phyloP scores from a whole-genome alignment of 2,113 vertebrate species.

The Garra rufa region DNA sequence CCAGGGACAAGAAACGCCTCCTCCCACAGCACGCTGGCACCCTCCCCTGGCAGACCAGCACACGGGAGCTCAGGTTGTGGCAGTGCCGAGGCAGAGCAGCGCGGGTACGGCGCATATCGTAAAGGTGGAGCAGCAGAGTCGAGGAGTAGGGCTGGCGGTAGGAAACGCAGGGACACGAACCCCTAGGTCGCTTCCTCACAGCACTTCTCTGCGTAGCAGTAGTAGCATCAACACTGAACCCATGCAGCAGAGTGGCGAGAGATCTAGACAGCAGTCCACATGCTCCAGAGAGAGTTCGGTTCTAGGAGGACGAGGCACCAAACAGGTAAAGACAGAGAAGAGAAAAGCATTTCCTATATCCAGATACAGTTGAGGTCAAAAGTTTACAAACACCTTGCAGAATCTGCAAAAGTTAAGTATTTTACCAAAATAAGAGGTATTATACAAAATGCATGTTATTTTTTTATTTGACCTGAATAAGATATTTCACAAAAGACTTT shows the following conservation, averaged over 20 bases:
- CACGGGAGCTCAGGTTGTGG: slow-evolving; percentile 71
- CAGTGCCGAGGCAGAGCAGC: slow-evolving; percentile 84
- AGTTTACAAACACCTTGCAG: no score
- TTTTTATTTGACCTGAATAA: no score
- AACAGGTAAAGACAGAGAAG: slow-evolving; percentile 62
- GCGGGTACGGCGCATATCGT: slow-evolving; percentile 86
- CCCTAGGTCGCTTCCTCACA: slow-evolving; percentile 77
- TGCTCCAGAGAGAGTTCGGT: slow-evolving; percentile 83
- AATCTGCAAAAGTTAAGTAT: no score
- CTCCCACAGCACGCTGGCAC: slow-evolving; percentile 42
- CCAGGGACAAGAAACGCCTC: slow-evolving; percentile 77
- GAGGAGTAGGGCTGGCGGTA: slow-evolving; percentile 43
- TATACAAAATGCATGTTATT: no score
- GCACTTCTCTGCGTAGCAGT: slow-evolving; percentile 83
- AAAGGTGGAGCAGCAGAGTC: slow-evolving; percentile 83
- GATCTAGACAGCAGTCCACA: slow-evolving; percentile 80
- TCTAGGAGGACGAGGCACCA: slow-evolving; percentile 77
- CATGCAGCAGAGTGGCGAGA: slow-evolving; percentile 67
- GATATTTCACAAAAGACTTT: no score
- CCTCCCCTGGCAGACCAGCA: slow-evolving; percentile 52
- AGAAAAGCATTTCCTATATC: neutral
- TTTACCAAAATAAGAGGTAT: no score
- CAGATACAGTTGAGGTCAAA: neutral
- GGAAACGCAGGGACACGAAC: slow-evolving; percentile 72
- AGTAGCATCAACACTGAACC: slow-evolving; percentile 79